phyloP scores from a whole-genome alignment of 2,797 vertebrate genomes.

The Micrastur ruficollis region DNA sequence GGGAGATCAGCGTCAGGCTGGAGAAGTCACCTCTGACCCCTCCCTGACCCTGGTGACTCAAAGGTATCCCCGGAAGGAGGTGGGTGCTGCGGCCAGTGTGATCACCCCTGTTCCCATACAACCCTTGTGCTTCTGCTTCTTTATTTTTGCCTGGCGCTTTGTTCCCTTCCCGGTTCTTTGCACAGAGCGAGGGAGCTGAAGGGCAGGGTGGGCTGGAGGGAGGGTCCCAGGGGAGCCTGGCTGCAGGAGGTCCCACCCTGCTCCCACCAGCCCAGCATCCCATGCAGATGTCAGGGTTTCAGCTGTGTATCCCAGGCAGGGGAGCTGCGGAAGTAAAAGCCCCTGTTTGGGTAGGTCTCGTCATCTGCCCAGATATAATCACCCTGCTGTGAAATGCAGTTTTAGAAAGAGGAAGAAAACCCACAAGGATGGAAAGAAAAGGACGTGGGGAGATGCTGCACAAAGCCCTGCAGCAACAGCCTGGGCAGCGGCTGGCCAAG shows the following conservation, averaged over 20 bases:
- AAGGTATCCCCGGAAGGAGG: neutral
- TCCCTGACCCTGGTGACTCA: neutral
- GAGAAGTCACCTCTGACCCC: neutral
- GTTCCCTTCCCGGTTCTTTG: neutral
- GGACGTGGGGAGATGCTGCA: neutral
- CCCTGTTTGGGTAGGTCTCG: neutral
- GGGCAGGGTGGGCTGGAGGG: neutral
- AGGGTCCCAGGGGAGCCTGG: neutral
- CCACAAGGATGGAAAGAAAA: neutral
- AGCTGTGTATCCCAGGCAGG: accelerated
- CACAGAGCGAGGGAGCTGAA: neutral
- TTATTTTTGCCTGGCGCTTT: neutral
- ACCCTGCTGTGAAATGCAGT: neutral
- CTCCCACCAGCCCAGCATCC: neutral
- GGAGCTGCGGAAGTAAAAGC: neutral
- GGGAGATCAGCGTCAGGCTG: accelerated
- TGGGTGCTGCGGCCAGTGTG: accelerated
- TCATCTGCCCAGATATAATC: neutral
- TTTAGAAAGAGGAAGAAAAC: neutral
- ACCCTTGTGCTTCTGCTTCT: neutral
- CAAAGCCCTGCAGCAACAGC: neutral
- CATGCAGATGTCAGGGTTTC: neutral
- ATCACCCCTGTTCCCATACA: neutral
- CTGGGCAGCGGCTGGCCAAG: neutral
- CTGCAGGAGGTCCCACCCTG: neutral